Evolutionary conservation across 2,113 vertebrate species (phyloP).

Genomic region (Nasalis larvatus): DNA sequence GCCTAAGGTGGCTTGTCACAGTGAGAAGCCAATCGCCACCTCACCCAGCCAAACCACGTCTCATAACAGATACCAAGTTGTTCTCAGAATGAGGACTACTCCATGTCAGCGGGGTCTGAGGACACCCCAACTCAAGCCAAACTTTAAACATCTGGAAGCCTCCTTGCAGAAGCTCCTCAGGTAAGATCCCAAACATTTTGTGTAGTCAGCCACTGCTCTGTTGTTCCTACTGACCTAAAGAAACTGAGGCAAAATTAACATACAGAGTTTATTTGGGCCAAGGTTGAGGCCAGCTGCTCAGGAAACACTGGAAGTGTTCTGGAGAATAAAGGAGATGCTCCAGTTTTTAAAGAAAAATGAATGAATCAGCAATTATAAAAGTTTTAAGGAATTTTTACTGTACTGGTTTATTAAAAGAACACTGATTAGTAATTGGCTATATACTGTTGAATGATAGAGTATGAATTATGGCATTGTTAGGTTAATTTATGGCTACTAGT

Average conservation of each 20-base stretch:
- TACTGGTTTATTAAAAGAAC: neutral
- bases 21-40: neutral
- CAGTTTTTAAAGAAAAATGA: neutral
- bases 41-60: neutral
- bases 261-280: neutral
- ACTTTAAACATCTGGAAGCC: too few species aligned
- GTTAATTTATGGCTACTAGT: neutral
- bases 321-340: neutral
- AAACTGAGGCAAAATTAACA: neutral
- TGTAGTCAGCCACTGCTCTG: too few species aligned
- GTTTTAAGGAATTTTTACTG: neutral
- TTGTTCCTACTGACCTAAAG: neutral
- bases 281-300: neutral
- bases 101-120: neutral
- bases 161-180: neutral
- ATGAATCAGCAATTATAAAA: neutral
- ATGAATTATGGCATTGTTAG: neutral
- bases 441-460: neutral
- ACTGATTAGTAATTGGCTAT: neutral
- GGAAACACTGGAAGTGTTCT: neutral
- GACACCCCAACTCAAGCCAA: neutral
- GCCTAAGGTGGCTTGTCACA: neutral
- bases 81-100: neutral
- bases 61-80: accelerated
- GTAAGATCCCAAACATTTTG: neutral